phyloP scores from a whole-genome alignment of 2,113 vertebrate species.

The Ictidomys tridecemlineatus region DNA sequence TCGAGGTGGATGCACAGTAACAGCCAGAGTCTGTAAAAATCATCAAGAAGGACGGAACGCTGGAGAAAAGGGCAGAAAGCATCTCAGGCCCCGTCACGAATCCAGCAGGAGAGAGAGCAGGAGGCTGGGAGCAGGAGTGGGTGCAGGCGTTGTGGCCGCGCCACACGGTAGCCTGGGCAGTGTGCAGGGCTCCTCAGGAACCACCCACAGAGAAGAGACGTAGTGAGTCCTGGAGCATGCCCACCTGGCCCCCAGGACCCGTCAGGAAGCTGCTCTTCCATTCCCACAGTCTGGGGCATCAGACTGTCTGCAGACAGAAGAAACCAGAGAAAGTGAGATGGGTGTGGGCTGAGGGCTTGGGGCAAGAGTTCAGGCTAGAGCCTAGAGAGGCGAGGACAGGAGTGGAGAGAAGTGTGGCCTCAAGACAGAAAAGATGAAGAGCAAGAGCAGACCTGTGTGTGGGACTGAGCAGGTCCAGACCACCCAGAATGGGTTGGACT shows the following conservation, averaged over 20 bases:
- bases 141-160: background rate
- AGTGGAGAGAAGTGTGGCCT: rapidly evolving
- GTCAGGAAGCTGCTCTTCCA: background rate
- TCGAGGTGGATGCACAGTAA: rapidly evolving
- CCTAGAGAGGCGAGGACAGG: too few species aligned
- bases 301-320: rapidly evolving
- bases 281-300: background rate
- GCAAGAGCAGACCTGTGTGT: background rate
- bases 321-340: background rate
- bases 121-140: rapidly evolving
- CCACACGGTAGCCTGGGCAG: background rate
- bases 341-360: background rate
- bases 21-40: background rate
- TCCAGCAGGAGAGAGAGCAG: too few species aligned
- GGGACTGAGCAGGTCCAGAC: background rate
- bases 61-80: background rate
- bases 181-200: background rate
- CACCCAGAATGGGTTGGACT: background rate
- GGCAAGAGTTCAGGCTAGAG: background rate
- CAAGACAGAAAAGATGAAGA: background rate
- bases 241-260: rapidly evolving
- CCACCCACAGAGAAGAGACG: background rate
- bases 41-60: background rate
- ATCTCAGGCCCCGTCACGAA: background rate
- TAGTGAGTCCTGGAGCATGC: background rate